phyloP scores from a whole-genome alignment of 2,113 vertebrate genomes.

The Morone saxatilis region DNA sequence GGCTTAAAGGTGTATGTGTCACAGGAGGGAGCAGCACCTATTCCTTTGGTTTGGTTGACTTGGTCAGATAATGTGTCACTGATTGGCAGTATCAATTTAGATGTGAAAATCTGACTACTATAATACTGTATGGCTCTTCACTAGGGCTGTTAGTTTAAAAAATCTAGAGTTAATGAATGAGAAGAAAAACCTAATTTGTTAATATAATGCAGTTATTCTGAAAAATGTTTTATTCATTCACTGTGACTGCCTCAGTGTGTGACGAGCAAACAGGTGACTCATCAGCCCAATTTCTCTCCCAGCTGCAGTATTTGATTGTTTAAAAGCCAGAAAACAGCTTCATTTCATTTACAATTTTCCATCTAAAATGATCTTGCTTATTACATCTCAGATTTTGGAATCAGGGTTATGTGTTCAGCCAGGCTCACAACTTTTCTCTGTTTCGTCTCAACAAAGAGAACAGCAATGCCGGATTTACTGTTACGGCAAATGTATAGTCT shows the following conservation, averaged over 20 bases:
- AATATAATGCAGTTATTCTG: not conserved
- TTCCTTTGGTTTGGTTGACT: not conserved
- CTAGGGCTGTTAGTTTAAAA: too few relatives aligned
- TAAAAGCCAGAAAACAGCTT: not conserved
- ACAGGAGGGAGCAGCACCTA: not conserved
- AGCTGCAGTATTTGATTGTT: not conserved
- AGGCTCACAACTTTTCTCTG: too few relatives aligned
- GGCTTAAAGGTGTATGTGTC: conserved; percentile 27
- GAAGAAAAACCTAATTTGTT: not conserved
- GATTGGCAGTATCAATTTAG: not conserved
- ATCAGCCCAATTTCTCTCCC: too few relatives aligned
- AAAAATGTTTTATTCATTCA: too few relatives aligned
- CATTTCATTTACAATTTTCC: not conserved
- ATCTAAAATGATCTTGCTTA: not conserved
- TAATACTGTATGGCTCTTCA: too few relatives aligned
- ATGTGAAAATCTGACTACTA: not conserved
- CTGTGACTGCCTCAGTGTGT: not conserved
- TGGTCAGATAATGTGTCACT: not conserved
- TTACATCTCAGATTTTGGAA: too few relatives aligned
- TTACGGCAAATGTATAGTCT: too few relatives aligned
- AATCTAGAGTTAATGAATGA: not conserved
- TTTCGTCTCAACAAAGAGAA: too few relatives aligned
- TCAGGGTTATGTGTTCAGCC: too few relatives aligned
- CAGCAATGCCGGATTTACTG: too few relatives aligned
- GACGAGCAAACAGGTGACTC: not conserved